phyloP scores from a whole-genome alignment of 2,888 invertebrate genomes.

The Phoronis australis region DNA sequence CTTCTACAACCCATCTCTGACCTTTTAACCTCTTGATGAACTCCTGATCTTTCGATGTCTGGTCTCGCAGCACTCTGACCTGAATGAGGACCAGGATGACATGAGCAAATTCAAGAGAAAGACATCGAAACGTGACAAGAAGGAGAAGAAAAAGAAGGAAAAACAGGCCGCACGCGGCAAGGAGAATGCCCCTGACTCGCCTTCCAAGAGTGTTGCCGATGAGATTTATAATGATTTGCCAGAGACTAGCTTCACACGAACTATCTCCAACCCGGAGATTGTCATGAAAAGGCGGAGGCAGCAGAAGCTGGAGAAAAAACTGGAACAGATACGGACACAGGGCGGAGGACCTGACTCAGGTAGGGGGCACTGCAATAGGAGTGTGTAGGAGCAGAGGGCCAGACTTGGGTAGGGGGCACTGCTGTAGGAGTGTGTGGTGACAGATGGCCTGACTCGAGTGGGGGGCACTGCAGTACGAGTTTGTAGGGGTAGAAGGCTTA shows the following conservation, averaged over 20 bases:
- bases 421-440: too few relatives aligned
- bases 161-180: constrained; percentile 50
- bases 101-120: constrained; percentile 62
- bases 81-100: background rate
- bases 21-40: too few relatives aligned
- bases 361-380: too few relatives aligned
- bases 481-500: too few relatives aligned
- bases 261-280: constrained; percentile 98
- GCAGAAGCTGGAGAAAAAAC: constrained; percentile 91
- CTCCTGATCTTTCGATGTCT: too few relatives aligned
- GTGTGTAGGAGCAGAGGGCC: too few relatives aligned
- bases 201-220: constrained; percentile 33
- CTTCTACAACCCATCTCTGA: too few relatives aligned
- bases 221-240: constrained; percentile 71
- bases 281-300: constrained; percentile 96
- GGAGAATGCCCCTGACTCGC: constrained; percentile 20
- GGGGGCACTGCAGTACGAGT: too few relatives aligned
- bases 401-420: too few relatives aligned
- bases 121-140: constrained; percentile 94
- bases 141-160: constrained; percentile 83
- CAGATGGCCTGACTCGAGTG: too few relatives aligned
- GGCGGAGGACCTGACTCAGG: constrained; percentile 88
- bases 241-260: constrained; percentile 93
- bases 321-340: constrained; percentile 91
- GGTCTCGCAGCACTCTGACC: too few relatives aligned